Evolutionary conservation across 2,888 invertebrate species (phyloP).

Genomic region (Agriopis leucophaearia): DNA sequence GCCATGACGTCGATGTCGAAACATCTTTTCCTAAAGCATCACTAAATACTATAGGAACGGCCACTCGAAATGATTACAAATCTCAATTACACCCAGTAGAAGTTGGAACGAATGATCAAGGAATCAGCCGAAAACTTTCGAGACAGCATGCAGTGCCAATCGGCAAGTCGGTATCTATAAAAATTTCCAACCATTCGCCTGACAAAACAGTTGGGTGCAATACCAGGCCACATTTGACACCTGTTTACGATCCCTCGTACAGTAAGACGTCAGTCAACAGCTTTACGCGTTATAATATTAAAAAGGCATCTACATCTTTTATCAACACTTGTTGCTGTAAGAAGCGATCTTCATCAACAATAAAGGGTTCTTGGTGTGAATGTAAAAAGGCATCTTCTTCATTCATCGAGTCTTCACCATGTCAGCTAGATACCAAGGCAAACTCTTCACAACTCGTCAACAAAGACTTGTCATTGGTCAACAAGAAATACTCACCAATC

Average conservation of each 20-base stretch:
- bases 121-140: not conserved
- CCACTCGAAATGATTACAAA: constrained; percentile 2
- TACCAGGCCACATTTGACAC: constrained; percentile 1
- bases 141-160: not conserved
- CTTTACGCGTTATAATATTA: constrained; percentile 9
- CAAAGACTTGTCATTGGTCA: not conserved
- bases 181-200: not conserved
- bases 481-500: not conserved
- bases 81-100: constrained; percentile 10
- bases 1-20: constrained; percentile 8
- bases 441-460: not conserved
- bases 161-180: constrained; percentile 5
- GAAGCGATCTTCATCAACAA: not conserved
- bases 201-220: not conserved
- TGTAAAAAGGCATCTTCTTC: not conserved
- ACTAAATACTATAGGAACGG: constrained; percentile 9
- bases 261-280: constrained; percentile 7
- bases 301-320: constrained; percentile 5
- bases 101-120: constrained; percentile 1
- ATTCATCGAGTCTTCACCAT: not conserved
- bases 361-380: not conserved
- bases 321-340: constrained; percentile 2
- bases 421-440: not conserved
- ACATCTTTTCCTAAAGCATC: constrained; percentile 5
- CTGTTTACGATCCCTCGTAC: not conserved